A percentile compares a stretch with the other conserved stretches of the same genome.
phyloP scores from a whole-genome alignment of 2,113 vertebrate genomes.

The Scolopax mira region DNA sequence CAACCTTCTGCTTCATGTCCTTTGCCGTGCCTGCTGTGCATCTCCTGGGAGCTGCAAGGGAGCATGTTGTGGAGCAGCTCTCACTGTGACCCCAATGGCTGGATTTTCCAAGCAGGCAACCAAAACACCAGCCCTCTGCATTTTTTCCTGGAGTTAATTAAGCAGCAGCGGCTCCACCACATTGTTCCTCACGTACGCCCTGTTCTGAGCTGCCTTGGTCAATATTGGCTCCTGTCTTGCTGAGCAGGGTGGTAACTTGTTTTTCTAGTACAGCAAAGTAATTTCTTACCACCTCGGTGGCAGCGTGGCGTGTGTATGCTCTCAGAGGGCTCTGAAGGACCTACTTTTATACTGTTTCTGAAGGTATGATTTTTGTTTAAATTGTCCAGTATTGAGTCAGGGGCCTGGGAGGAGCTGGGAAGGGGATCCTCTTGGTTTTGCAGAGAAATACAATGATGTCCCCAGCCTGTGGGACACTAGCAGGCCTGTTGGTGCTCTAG shows the following conservation, averaged over 20 bases:
- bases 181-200: background rate
- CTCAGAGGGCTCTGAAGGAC: background rate
- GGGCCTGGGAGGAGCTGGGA: background rate
- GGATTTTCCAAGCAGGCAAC: background rate
- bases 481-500: background rate
- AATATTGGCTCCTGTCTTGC: background rate
- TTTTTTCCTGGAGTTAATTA: background rate
- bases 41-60: background rate
- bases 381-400: background rate
- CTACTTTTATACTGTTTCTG: background rate
- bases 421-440: background rate
- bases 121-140: background rate
- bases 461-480: background rate
- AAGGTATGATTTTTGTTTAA: background rate
- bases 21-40: background rate
- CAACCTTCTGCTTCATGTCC: background rate
- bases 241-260: background rate
- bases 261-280: background rate
- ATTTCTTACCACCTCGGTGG: background rate
- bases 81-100: background rate
- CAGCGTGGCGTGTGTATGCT: fast-evolving
- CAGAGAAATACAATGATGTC: background rate
- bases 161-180: background rate
- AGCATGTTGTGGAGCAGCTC: background rate
- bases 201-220: background rate